Base-by-base conservation (phyloP, 2,888 invertebrate genomes). In the Caenorhabditis virilis region DNA sequence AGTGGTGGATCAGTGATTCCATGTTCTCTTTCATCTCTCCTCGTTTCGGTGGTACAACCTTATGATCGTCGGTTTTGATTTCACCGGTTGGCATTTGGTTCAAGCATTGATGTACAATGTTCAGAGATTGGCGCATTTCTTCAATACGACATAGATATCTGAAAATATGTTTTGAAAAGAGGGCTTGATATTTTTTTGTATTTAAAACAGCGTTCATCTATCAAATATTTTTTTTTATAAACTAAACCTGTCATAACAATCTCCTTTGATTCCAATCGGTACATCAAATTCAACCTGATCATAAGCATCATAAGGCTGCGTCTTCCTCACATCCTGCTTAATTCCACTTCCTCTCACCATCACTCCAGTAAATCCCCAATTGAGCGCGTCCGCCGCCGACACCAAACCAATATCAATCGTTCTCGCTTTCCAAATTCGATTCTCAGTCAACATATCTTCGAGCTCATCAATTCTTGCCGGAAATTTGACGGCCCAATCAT, bases 311-410 rank as follows among this genome's bases (percentile, higher is more conserved):
- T 98, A 99, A 0, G 98, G 98, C 84, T 93, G 91, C 15, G 90
- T 86, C 85, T 97, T 95, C 48, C 98, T 88, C 46, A 98, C 86
- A 85, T 99, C 98, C 95, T 98, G 99, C 85, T 95, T 95, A 77
- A 98, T 94, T 16, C 98, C 98, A 0, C 95, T 95, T 0, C 97
- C 97, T 51, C 98, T 88, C 25, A 98, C 86, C 97, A 99, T 97
- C 2, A 97, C 95, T 3, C 98, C 98, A 83, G 90, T 91, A 85
- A 94, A 95, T 1, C 98, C 98, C 84, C 89, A 91, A 84, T 95
- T 92, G 1, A 98, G 86, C 0, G 97, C 97, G 78, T 98, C 94
- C 83, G 93, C 90, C 0, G 95, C 92, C 3, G 89, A 88, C 0
- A 99, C 90, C 2, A 91, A 84, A 61, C 72, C 72, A 75, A 99